Conservation (phyloP, 2,797 vertebrate species). For the Lycodopsis pacificus region DNA sequence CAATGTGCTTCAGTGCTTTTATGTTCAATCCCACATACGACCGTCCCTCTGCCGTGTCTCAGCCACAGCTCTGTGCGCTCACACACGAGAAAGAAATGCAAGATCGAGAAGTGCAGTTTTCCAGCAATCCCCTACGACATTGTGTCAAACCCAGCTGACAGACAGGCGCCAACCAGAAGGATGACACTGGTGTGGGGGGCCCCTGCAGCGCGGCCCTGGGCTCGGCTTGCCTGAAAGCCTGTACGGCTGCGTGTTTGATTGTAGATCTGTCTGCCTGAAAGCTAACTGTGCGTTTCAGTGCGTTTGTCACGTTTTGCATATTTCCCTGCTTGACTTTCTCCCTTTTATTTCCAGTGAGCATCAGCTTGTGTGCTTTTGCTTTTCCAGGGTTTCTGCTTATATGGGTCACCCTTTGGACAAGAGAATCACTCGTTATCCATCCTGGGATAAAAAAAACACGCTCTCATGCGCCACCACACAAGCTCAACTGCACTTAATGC, state of each 20-base stretch:
- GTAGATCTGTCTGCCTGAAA: slow-evolving; percentile 56
- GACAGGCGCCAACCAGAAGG: slow-evolving; percentile 76
- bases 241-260: slow-evolving; percentile 41
- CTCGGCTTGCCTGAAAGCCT: slow-evolving; percentile 52
- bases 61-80: background rate
- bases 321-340: slow-evolving; percentile 36
- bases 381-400: slow-evolving; percentile 1
- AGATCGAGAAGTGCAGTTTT: slow-evolving; percentile 4
- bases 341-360: slow-evolving; percentile 32
- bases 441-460: background rate
- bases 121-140: slow-evolving; percentile 50
- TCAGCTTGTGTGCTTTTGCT: background rate
- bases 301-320: slow-evolving; percentile 56
- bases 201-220: slow-evolving; percentile 65
- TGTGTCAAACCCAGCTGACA: slow-evolving; percentile 78
- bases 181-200: slow-evolving; percentile 78
- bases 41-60: background rate
- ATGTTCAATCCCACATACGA: background rate
- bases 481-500: slow-evolving; percentile 28
- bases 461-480: slow-evolving; percentile 46
- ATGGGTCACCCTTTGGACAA: slow-evolving; percentile 70
- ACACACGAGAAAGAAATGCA: slow-evolving; percentile 17
- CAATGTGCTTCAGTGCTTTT: background rate
- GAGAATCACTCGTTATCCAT: slow-evolving; percentile 72
- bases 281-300: slow-evolving; percentile 27